Evolutionary conservation across 2,888 invertebrate species (phyloP).

Genomic region (Drosophila picticornis): DNA sequence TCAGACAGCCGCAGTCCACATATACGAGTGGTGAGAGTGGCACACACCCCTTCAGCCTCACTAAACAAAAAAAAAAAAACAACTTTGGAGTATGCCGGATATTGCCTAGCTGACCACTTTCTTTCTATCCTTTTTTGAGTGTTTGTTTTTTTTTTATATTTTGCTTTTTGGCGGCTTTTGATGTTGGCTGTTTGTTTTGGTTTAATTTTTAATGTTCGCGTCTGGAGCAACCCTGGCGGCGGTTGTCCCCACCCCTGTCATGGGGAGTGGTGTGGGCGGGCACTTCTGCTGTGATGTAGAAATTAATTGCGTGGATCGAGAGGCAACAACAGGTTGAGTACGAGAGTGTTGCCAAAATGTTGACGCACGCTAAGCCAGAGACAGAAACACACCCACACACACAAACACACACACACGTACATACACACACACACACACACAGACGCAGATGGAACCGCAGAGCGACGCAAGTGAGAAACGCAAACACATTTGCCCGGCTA

Average conservation of each 20-base stretch:
- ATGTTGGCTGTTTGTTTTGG: constrained; percentile 77
- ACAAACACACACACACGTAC: constrained; percentile 1
- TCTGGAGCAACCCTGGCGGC: constrained; percentile 50
- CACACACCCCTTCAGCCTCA: neutral
- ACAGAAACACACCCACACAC: constrained; percentile 15
- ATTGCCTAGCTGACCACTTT: constrained; percentile 61
- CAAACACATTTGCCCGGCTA: constrained; percentile 73
- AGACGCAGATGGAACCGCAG: constrained; percentile 46
- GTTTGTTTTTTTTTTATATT: constrained; percentile 19
- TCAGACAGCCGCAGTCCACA: constrained; percentile 42
- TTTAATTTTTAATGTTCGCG: constrained; percentile 71
- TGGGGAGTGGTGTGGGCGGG: neutral
- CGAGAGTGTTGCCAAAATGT: constrained; percentile 75
- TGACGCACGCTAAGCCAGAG: constrained; percentile 70
- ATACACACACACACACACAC: constrained; percentile 1
- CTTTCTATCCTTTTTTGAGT: constrained; percentile 16
- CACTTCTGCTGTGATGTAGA: constrained; percentile 72
- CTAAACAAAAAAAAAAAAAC: neutral
- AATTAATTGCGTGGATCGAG: constrained; percentile 81
- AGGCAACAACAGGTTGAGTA: constrained; percentile 51
- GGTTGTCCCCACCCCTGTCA: neutral
- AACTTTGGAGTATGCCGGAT: constrained; percentile 52
- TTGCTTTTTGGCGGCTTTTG: constrained; percentile 65
- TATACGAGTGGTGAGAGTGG: neutral
- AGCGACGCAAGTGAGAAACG: constrained; percentile 71